These are phyloP conservation scores for Uropsilus gracilis DNA, from an alignment of 2,113 vertebrate species.

Conservation along the genomic window DNA sequence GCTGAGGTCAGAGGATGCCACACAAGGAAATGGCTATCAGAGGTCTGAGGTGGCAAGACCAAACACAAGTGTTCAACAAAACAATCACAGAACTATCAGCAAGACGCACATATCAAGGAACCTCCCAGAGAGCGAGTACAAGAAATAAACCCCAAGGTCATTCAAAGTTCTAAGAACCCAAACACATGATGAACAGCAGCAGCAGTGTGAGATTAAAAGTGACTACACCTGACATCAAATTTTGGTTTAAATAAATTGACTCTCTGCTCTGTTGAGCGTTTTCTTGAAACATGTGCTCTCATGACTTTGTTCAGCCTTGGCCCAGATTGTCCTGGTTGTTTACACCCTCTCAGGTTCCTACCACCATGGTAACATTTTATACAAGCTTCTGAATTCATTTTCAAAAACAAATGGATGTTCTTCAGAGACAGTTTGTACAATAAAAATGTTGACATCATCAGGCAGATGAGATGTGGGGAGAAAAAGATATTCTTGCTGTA, in stretches of 20 bases:
- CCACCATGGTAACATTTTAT: not conserved
- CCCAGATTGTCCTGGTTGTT: no score
- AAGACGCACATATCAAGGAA: not conserved
- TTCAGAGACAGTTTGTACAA: not conserved
- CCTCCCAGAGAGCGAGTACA: not conserved
- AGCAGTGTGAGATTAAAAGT: not conserved
- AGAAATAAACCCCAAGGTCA: not conserved
- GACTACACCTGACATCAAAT: not conserved
- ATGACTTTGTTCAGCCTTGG: not conserved
- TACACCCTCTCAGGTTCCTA: not conserved
- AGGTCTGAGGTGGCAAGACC: not conserved
- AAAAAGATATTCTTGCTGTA: not conserved
- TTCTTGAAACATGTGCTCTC: fast-evolving
- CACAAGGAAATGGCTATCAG: not conserved
- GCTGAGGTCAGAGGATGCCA: not conserved
- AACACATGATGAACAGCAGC: not conserved
- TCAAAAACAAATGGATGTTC: not conserved
- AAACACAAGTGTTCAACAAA: not conserved
- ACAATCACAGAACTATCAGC: not conserved
- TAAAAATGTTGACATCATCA: not conserved
- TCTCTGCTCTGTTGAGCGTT: fast-evolving
- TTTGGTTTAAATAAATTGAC: not conserved
- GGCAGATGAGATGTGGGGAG: not conserved
- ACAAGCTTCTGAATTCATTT: not conserved
- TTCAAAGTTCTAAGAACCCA: not conserved